These are phyloP conservation scores for Euura lappo DNA, from an alignment of 1,140 invertebrate species.

Conservation along the genomic window DNA sequence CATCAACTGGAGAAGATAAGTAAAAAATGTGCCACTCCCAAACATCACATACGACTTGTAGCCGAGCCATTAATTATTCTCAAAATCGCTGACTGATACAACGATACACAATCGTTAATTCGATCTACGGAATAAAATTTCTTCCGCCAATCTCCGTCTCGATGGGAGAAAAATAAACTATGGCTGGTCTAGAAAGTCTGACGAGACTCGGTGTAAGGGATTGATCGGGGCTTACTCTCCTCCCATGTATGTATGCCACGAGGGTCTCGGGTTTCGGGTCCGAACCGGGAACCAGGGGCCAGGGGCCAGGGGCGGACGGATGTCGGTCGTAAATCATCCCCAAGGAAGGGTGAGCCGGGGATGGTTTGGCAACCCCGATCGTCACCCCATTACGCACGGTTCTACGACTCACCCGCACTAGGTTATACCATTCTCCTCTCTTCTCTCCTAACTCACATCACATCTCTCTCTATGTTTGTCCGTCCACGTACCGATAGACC, in stretches of 20 bases:
- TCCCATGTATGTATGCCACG: not conserved
- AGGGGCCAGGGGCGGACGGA: not conserved
- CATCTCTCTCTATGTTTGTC: not conserved
- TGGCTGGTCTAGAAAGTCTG: not conserved
- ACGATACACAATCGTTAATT: too few species aligned
- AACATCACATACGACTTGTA: too few species aligned
- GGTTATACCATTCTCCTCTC: too few species aligned
- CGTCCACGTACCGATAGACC: too few species aligned
- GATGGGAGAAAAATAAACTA: not conserved
- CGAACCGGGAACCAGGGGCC: not conserved
- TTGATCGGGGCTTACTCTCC: not conserved
- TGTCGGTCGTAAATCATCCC: constrained; percentile 3
- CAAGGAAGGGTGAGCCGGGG: constrained; percentile 9
- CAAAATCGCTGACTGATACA: too few species aligned
- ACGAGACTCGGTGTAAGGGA: not conserved
- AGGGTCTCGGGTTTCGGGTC: too few species aligned
- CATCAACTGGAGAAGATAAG: too few species aligned
- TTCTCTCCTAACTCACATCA: too few species aligned
- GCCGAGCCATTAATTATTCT: too few species aligned
- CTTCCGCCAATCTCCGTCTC: not conserved
- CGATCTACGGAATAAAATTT: too few species aligned
- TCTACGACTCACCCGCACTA: constrained; percentile 5
- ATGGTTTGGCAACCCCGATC: constrained; percentile 33
- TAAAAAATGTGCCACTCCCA: too few species aligned
- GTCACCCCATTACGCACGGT: constrained; percentile 37